Evolutionary conservation across 2,113 vertebrate species (phyloP).

Genomic region (Ochotona curzoniae): DNA sequence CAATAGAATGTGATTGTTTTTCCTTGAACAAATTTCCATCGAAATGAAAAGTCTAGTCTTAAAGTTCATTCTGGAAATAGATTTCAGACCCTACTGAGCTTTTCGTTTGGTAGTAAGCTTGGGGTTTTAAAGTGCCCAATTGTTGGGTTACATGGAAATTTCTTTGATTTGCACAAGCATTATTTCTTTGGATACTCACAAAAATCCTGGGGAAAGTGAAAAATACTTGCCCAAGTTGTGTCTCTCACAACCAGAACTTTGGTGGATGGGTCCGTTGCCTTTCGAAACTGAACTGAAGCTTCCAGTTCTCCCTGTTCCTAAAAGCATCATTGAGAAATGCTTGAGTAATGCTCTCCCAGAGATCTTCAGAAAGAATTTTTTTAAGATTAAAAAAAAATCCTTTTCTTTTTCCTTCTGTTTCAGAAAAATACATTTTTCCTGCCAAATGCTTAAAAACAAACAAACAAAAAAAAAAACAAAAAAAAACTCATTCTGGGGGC

Average conservation of each 20-base stretch:
- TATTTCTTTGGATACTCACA: not conserved
- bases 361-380: not conserved
- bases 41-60: not conserved
- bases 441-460: conserved; percentile 2
- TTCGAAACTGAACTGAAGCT: not conserved
- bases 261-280: not conserved
- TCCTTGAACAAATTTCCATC: not conserved
- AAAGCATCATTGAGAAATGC: not conserved
- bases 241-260: not conserved
- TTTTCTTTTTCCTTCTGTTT: conserved; percentile 8
- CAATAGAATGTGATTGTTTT: not conserved
- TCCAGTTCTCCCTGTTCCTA: not conserved
- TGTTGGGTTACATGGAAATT: not conserved
- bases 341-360: not conserved
- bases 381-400: not conserved
- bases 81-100: conserved; percentile 18
- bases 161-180: conserved; percentile 18
- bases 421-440: not conserved
- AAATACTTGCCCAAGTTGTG: not conserved
- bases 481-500: not conserved
- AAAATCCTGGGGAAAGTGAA: not conserved
- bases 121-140: not conserved
- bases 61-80: not conserved
- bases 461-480: too few species aligned
- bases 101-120: not conserved